Base-by-base conservation (phyloP, 2,797 vertebrate species). In the Lophotriccus pileatus region DNA sequence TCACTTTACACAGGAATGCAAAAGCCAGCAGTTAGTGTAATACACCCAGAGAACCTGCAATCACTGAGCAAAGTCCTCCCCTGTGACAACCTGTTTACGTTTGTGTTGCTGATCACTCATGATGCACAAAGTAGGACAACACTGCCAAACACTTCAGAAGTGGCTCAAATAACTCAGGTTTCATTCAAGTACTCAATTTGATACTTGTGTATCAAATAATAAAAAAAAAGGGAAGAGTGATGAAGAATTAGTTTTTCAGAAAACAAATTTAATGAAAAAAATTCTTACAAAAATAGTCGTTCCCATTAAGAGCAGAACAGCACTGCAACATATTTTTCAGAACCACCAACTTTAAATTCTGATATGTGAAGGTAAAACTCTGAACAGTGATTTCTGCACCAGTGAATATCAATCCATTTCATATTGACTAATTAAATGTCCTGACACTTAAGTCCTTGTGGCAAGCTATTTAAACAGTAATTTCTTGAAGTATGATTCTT, bases 401-500 rank as follows among this genome's bases (percentile, higher is more conserved):
- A 67, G 36, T 72, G 66, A 79, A n/a, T 84, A 81, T 37, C 47
- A 88, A 81, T 83, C 50, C 9, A 16, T 76, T 86, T 21, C n/a
- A 49, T 73, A 79, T 73, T 24, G 55, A 84, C 62, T 91, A 78
- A 91, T 78, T 79, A 96, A 94, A 91, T 44, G 77, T 96, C 72
- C 39, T 77, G 39, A 63, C n/a, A 72, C 32, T 75, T 81, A 75
- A 49, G 20, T 86, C 30, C 34, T 86, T 84, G 36, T 78, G 82
- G 90, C 46, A 84, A 87, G 36, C 79, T 92, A 92, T 73, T 95
- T 89, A 91, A 94, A 89, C 73, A 84, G 79, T 91, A 88, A 84
- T 92, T 93, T 93, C 44, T 62, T 66, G 50, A 78, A 87, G 75
- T 93, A 69, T 78, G 82, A 66, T 87, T 39, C 58, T 84, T 82